Evolutionary conservation across 1,140 invertebrate genomes (phyloP).

Genomic region (Drosophila oshimai): DNA sequence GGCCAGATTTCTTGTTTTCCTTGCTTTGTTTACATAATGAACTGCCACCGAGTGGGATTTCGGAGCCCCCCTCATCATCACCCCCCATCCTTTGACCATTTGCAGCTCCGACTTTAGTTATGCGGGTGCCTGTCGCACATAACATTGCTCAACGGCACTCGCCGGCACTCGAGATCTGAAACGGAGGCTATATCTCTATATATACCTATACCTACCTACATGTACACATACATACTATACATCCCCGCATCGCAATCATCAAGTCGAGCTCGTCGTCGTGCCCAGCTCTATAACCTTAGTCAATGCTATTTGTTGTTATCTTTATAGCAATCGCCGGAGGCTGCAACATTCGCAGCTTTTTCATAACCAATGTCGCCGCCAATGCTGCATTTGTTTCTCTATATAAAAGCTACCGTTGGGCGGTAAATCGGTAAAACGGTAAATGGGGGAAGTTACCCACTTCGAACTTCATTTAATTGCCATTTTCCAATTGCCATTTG

Average conservation of each 20-base stretch:
- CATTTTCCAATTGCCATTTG: no score
- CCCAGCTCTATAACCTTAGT: conserved; percentile 70
- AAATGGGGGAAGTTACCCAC: conserved; percentile 57
- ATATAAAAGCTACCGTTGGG: conserved; percentile 51
- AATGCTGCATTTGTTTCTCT: conserved; percentile 22
- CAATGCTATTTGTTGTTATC: conserved; percentile 67
- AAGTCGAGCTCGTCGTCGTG: conserved; percentile 25
- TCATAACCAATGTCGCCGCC: conserved; percentile 58
- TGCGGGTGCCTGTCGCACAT: conserved; percentile 62
- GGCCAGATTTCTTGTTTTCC: conserved; percentile 77
- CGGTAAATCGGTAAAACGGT: no score
- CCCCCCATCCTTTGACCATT: conserved; percentile 18
- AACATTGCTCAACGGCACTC: conserved; percentile 37
- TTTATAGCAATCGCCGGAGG: conserved; percentile 28
- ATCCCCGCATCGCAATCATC: neutral
- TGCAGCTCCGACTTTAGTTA: conserved; percentile 31
- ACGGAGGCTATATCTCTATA: conserved; percentile 12
- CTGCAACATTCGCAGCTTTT: conserved; percentile 15
- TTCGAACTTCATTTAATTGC: conserved; percentile 42
- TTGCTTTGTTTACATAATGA: conserved; percentile 73
- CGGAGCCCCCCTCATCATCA: conserved; percentile 2
- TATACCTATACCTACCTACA: neutral
- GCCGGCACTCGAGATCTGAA: conserved; percentile 32
- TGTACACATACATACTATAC: neutral
- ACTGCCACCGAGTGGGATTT: conserved; percentile 60